These are phyloP conservation scores for Melanostoma mellinum DNA, from an alignment of 2,888 invertebrate genomes.

Conservation along the genomic window DNA sequence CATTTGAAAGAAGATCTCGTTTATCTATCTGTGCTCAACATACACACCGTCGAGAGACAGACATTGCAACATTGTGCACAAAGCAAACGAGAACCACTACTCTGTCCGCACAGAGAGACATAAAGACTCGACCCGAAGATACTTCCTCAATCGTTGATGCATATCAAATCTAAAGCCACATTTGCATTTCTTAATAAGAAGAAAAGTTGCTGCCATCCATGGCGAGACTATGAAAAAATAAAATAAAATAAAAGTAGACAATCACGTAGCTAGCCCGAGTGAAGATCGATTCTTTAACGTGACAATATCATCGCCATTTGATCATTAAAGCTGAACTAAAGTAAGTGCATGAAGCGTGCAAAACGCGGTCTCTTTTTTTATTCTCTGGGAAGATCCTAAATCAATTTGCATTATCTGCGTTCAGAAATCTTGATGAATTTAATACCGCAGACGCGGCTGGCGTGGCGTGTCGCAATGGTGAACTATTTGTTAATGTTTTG, in stretches of 20 bases:
- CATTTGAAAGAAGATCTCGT: constrained; percentile 68
- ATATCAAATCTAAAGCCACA: constrained; percentile 68
- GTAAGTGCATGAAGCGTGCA: constrained; percentile 44
- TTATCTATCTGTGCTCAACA: constrained; percentile 26
- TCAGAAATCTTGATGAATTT: constrained; percentile 54
- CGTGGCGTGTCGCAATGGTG: constrained; percentile 6
- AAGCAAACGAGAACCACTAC: constrained; percentile 7
- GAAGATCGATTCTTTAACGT: constrained; percentile 48
- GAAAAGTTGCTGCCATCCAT: neutral
- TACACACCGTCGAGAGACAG: neutral
- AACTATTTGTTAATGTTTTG: constrained; percentile 42
- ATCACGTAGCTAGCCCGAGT: constrained; percentile 19
- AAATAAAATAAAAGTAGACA: neutral
- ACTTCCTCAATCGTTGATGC: constrained; percentile 72
- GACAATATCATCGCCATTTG: constrained; percentile 63
- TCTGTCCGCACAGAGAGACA: neutral
- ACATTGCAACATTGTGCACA: constrained; percentile 18
- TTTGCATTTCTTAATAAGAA: constrained; percentile 61
- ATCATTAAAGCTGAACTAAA: constrained; percentile 43
- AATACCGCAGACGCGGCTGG: neutral
- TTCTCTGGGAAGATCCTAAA: constrained; percentile 56
- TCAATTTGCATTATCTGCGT: constrained; percentile 65
- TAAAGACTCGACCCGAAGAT: constrained; percentile 20
- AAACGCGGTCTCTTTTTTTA: constrained; percentile 16
- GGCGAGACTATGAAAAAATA: neutral